Percentiles rank a stretch among this genome's conserved stretches.
Evolutionary conservation across 2,113 vertebrate genomes (phyloP).

Genomic region (Entomyzon cyanotis): DNA sequence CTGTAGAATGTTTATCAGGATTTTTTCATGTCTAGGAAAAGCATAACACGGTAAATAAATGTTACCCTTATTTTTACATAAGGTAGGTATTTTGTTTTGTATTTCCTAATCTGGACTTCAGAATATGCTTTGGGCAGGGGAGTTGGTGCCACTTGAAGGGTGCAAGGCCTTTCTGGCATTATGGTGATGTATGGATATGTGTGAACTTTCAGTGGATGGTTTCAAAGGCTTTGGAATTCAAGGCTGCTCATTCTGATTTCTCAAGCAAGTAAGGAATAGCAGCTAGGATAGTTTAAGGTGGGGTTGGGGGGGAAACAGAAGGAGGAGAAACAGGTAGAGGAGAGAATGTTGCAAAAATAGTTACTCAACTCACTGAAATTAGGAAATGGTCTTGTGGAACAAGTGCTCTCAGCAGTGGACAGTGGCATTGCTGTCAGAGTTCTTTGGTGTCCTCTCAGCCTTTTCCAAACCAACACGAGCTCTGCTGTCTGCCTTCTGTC

Average conservation of each 20-base stretch:
- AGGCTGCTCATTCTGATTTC: not conserved
- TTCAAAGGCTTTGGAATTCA: not conserved
- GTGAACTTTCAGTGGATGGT: not conserved
- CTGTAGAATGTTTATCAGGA: not conserved
- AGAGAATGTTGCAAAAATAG: not conserved
- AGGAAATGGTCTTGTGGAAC: accelerated
- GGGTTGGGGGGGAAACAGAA: not conserved
- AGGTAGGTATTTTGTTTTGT: not conserved
- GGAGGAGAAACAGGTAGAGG: not conserved
- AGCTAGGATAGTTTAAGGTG: not conserved
- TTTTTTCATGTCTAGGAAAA: not conserved
- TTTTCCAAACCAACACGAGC: not conserved
- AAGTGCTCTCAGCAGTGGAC: not conserved
- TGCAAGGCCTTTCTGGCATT: not conserved
- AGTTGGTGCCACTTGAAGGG: not conserved
- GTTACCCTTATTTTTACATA: not conserved
- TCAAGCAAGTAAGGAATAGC: not conserved
- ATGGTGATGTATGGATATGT: too few species aligned
- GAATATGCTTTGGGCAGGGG: not conserved
- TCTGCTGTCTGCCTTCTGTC: not conserved
- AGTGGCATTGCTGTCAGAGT: not conserved
- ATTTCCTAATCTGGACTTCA: not conserved
- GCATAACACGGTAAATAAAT: not conserved
- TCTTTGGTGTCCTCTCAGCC: not conserved
- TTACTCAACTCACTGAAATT: not conserved